Evolutionary conservation across 2,888 invertebrate species (phyloP), one percentile per base, ranked within the genome.

Genomic region (Himalopsyche tibetana): DNA sequence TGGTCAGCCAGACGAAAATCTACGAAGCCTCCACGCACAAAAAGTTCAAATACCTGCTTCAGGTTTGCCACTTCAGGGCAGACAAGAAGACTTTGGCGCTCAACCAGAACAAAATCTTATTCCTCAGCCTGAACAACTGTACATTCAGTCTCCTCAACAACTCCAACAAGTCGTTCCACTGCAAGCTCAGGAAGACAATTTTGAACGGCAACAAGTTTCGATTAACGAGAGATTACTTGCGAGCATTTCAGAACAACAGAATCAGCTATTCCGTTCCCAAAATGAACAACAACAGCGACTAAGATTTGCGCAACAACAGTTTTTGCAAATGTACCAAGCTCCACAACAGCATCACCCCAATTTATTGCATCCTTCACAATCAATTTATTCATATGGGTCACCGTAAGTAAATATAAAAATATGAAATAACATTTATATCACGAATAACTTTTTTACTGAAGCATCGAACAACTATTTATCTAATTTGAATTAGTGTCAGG

Each of bases 11-110:
- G 56, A 80, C n/a, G 42, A 80, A 8, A 36, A 36, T 12, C 17
- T 82, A 1, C 80, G 79, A 79, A 82, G 80, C 55, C 82, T 40
- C 19, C 84, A 84, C n/a, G 82, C 69, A 12, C 86, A 86, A 56
- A 79, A 55, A 28, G 19, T 86, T 82, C 84, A 84, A 69, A 80
- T 86, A 38, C 86, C 86, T 9, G 45, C 63, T 9, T 9, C 63
- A 56, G 38, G n/a, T 19, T 38, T 82, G n/a, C 45, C 80, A n/a
- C 36, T 56, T 5, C 55, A 55, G 17, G 28, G 55, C 28, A 28
- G 82, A 36, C 51, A 82, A 36, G 38, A 45, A 51, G 51, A 69
- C 40, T 12, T 36, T 15, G 40, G 2, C n/a, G 9, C 36, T 5
- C 63, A 83, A 69, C 5, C 63, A 12, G 74, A 40, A 69, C 4